phyloP scores from a whole-genome alignment of 2,797 vertebrate species.

The Pangasius macronema region DNA sequence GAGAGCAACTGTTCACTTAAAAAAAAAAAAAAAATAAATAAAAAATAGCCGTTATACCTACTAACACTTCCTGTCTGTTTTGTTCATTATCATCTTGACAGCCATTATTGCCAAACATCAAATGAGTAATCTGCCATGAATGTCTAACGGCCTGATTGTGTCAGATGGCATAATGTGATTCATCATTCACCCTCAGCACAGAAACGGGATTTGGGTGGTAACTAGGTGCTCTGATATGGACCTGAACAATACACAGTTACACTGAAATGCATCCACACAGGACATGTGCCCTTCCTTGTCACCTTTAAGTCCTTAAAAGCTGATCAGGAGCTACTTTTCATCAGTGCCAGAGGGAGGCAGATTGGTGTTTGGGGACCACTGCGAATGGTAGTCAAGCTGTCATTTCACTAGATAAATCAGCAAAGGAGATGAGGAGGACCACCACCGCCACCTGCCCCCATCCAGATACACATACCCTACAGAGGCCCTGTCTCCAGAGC shows the following conservation, averaged over 20 bases:
- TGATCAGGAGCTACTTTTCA: background rate
- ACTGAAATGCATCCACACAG: background rate
- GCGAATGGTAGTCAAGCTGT: background rate
- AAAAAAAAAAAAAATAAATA: conserved; percentile 42
- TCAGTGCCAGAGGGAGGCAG: background rate
- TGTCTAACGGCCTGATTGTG: conserved; percentile 59
- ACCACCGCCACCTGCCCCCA: background rate
- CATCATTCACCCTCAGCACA: conserved; percentile 52
- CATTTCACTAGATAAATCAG: conserved; percentile 9
- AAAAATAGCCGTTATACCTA: conserved; percentile 44
- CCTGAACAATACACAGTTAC: background rate
- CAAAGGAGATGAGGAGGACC: background rate
- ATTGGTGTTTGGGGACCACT: conserved; percentile 6
- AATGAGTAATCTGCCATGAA: conserved; percentile 65
- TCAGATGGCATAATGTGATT: conserved; percentile 56
- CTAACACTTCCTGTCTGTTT: conserved; percentile 41
- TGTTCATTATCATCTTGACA: conserved; percentile 57
- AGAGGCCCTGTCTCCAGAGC: background rate
- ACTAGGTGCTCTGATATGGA: conserved; percentile 45
- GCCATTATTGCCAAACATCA: conserved; percentile 58
- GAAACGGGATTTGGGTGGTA: background rate
- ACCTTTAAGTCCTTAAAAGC: background rate
- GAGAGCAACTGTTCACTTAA: conserved; percentile 35
- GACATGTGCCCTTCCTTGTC: background rate
- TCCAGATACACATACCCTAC: background rate